Conservation (phyloP, 2,113 vertebrate genomes). For the Neolamprologus sp. region DNA sequence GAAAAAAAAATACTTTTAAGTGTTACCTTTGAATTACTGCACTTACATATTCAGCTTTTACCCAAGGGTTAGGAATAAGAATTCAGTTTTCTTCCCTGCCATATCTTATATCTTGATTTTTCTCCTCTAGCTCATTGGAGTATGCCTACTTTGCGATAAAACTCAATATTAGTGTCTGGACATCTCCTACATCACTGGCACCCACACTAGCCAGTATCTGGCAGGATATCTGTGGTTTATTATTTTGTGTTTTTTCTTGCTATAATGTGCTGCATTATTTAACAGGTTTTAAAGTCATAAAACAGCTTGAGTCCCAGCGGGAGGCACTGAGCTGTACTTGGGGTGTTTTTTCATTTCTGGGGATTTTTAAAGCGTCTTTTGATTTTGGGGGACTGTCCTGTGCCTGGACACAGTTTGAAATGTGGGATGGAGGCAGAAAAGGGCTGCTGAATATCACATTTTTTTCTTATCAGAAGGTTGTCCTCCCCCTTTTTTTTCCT, state of each 20-base stretch:
- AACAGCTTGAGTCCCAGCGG: slow-evolving; percentile 73
- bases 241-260: slow-evolving; percentile 48
- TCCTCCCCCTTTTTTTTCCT: not conserved
- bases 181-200: not conserved
- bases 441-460: not conserved
- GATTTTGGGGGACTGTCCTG: slow-evolving; percentile 34
- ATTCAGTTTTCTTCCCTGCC: not conserved
- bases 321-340: slow-evolving; percentile 62
- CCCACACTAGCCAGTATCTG: slow-evolving; percentile 4
- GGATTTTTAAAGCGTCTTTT: slow-evolving; percentile 64
- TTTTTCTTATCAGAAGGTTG: not conserved
- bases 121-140: not conserved
- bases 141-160: not conserved
- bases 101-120: not conserved
- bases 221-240: slow-evolving; percentile 31
- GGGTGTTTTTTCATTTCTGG: slow-evolving; percentile 59
- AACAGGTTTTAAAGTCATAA: slow-evolving; percentile 78
- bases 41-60: not conserved
- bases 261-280: slow-evolving; percentile 72
- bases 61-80: not conserved
- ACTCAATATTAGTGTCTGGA: not conserved
- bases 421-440: not conserved
- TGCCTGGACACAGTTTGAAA: not conserved
- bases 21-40: not conserved
- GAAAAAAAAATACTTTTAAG: not conserved